Evolutionary conservation across 2,797 vertebrate species (phyloP).

Genomic region (Rhinichthys osculus): DNA sequence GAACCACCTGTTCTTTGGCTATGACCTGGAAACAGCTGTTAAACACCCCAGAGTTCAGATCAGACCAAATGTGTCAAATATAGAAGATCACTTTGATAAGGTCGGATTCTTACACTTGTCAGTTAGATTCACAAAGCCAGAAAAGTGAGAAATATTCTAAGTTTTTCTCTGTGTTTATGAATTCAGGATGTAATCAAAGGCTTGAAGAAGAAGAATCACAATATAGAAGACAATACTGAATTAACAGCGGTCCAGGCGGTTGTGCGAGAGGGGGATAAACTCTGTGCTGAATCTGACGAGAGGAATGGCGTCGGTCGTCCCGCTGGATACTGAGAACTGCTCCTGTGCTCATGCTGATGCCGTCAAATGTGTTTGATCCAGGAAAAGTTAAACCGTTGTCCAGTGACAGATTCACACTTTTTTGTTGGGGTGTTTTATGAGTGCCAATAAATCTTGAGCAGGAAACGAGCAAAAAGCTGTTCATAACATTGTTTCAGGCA

Average conservation of each 20-base stretch:
- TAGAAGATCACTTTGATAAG: not conserved
- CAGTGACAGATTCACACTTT: not conserved
- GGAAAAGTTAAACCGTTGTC: not conserved
- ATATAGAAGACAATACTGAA: rapidly evolving
- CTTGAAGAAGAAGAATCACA: not conserved
- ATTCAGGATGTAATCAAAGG: not conserved
- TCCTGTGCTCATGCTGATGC: not conserved
- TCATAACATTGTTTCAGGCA: not conserved
- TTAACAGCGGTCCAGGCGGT: not conserved
- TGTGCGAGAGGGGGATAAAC: not conserved
- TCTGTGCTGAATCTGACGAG: not conserved
- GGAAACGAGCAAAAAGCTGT: too few species aligned
- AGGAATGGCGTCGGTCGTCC: not conserved
- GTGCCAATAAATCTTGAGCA: too few species aligned
- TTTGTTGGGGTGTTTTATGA: not conserved
- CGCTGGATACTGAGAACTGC: not conserved
- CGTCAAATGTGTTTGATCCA: not conserved
- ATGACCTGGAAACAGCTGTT: not conserved
- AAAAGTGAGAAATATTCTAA: not conserved
- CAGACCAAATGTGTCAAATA: not conserved
- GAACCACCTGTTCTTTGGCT: not conserved
- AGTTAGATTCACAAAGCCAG: not conserved
- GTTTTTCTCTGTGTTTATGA: not conserved
- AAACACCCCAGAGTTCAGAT: not conserved
- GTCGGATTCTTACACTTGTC: not conserved